A percentile compares a stretch with the other conserved stretches of the same genome.
Evolutionary conservation across 2,888 invertebrate species (phyloP).

Genomic region (Heliconius aoede): DNA sequence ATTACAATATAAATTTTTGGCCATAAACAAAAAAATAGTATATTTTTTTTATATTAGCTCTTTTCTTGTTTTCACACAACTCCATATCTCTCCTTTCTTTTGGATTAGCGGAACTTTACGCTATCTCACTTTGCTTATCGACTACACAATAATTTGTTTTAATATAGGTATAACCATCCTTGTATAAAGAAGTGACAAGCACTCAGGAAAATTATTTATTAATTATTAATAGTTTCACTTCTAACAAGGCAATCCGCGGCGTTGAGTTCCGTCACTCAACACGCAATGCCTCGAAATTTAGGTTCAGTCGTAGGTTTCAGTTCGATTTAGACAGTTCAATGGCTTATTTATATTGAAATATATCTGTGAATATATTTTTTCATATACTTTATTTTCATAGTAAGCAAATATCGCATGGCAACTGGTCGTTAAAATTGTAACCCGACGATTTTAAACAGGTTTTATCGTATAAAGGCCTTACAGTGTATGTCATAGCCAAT

Average conservation of each 20-base stretch:
- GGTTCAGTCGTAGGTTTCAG: too few relatives aligned
- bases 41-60: too few relatives aligned
- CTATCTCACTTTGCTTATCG: too few relatives aligned
- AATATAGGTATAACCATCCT: not conserved
- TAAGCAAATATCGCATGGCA: not conserved
- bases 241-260: too few relatives aligned
- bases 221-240: too few relatives aligned
- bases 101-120: too few relatives aligned
- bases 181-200: not conserved
- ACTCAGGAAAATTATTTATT: not conserved
- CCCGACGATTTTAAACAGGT: constrained; percentile 7
- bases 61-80: too few relatives aligned
- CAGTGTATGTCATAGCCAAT: not conserved
- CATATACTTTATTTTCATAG: not conserved
- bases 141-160: not conserved
- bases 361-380: not conserved
- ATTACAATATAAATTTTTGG: too few relatives aligned
- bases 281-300: not conserved
- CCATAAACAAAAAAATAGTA: too few relatives aligned
- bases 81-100: too few relatives aligned
- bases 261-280: not conserved
- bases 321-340: not conserved
- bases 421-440: constrained; percentile 6
- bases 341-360: not conserved
- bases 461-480: constrained; percentile 13